A percentile compares a stretch with the other conserved stretches of the same genome.
phyloP scores from a whole-genome alignment of 2,113 vertebrate genomes.

The Toxotes jaculatrix region DNA sequence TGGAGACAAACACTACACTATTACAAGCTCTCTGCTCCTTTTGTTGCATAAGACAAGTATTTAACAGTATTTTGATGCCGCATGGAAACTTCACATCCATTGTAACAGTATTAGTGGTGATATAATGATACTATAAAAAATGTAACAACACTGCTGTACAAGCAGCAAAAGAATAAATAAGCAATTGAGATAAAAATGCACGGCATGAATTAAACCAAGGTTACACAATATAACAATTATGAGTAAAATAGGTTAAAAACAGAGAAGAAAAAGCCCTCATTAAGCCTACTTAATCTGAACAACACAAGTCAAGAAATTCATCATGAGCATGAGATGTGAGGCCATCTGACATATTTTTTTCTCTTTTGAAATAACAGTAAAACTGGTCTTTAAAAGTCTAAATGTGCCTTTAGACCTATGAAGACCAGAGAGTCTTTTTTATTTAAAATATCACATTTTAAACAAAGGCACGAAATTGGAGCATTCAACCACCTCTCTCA shows the following conservation, averaged over 20 bases:
- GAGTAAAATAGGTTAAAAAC: slow-evolving; percentile 52
- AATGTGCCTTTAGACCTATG: slow-evolving; percentile 8
- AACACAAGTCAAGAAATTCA: neutral
- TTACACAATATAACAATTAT: slow-evolving; percentile 48
- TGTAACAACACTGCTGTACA: slow-evolving; percentile 59
- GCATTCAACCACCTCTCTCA: slow-evolving; percentile 33
- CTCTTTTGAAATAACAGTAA: slow-evolving; percentile 37
- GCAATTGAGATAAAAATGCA: slow-evolving; percentile 66
- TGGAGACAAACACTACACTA: slow-evolving; percentile 16
- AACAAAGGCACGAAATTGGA: slow-evolving; percentile 69
- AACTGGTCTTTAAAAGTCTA: slow-evolving; percentile 5
- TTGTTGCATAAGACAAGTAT: slow-evolving; percentile 67
- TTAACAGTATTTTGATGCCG: slow-evolving; percentile 51
- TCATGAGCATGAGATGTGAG: neutral
- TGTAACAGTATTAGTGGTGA: slow-evolving; percentile 62
- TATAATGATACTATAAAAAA: slow-evolving; percentile 57
- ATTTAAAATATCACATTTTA: slow-evolving; percentile 1
- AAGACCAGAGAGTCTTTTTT: neutral
- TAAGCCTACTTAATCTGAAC: slow-evolving; percentile 41
- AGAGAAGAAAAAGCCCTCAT: slow-evolving; percentile 65
- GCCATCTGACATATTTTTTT: neutral
- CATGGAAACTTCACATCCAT: slow-evolving; percentile 49
- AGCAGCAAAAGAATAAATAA: slow-evolving; percentile 75
- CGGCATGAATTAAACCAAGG: slow-evolving; percentile 54
- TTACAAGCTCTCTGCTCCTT: slow-evolving; percentile 17